These are phyloP conservation scores for Amblyopsis rosae DNA, from an alignment of 2,113 vertebrate species.

Conservation along the genomic window DNA sequence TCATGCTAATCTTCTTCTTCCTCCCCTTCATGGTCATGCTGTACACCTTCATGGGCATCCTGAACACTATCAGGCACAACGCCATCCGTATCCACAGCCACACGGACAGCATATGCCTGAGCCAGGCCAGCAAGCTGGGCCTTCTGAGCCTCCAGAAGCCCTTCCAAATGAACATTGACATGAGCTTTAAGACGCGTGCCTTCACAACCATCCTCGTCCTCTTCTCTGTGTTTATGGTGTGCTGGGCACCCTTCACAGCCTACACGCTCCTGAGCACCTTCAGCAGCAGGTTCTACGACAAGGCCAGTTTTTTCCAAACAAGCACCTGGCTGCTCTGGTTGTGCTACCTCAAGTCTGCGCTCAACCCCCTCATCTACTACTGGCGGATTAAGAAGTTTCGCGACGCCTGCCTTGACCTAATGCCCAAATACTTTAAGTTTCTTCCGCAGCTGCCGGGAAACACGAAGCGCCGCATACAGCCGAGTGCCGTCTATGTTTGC, in stretches of 20 bases:
- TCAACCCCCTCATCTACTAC: constrained; percentile 98
- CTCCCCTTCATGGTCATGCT: constrained; percentile 92
- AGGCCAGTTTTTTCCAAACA: constrained; percentile 92
- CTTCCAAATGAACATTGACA: constrained; percentile 95
- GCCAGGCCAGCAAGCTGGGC: constrained; percentile 95
- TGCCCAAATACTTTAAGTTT: constrained; percentile 95
- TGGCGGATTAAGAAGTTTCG: constrained; percentile 99
- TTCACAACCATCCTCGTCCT: constrained; percentile 98
- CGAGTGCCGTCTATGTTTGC: constrained; percentile 94
- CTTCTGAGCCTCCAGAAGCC: constrained; percentile 94
- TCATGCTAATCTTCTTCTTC: constrained; percentile 91
- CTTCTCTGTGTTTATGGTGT: constrained; percentile 92
- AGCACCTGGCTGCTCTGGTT: constrained; percentile 98
- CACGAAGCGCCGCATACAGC: constrained; percentile 88
- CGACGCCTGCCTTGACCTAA: constrained; percentile 92
- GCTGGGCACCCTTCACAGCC: constrained; percentile 93
- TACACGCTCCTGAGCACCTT: constrained; percentile 94
- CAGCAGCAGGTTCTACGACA: constrained; percentile 87
- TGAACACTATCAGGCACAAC: constrained; percentile 94
- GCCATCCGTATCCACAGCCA: constrained; percentile 94
- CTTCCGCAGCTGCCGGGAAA: constrained; percentile 90
- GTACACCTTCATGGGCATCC: constrained; percentile 94
- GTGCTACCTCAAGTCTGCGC: constrained; percentile 99
- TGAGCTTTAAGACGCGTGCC: constrained; percentile 99
- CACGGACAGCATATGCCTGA: constrained; percentile 92